A percentile compares a stretch with the other conserved stretches of the same genome.
Evolutionary conservation across 1,140 invertebrate species (phyloP).

Genomic region (Euglossa dilemma): DNA sequence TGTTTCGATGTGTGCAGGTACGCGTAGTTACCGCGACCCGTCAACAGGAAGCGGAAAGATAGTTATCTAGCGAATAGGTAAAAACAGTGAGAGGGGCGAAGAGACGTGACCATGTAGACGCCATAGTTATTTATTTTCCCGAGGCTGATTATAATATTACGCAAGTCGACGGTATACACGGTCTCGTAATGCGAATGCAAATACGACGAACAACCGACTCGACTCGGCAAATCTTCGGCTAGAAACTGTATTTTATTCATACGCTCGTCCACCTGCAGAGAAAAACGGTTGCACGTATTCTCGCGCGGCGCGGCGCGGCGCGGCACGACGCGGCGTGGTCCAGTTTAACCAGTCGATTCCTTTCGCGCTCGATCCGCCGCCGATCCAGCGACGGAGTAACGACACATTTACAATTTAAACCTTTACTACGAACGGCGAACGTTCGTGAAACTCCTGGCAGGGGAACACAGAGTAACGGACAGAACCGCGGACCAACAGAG

Average conservation of each 20-base stretch:
- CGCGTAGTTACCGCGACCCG: conserved; percentile 68
- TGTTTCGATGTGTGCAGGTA: neutral
- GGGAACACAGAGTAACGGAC: neutral
- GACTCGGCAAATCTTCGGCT: conserved; percentile 66
- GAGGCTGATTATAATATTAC: conserved; percentile 76
- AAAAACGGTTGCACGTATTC: neutral
- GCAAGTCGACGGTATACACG: conserved; percentile 63
- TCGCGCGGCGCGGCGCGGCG: neutral
- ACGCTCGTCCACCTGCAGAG: conserved; percentile 48
- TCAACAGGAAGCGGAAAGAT: conserved; percentile 77
- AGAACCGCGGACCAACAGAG: neutral
- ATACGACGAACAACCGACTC: conserved; percentile 65
- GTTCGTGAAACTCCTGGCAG: neutral
- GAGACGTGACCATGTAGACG: conserved; percentile 56
- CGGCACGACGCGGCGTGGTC: neutral
- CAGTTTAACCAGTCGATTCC: neutral
- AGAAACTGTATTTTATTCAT: conserved; percentile 74
- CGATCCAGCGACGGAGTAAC: conserved; percentile 32
- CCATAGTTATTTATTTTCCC: conserved; percentile 75
- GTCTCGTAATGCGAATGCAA: conserved; percentile 73
- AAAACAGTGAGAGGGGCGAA: conserved; percentile 40
- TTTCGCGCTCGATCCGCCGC: neutral
- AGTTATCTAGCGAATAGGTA: conserved; percentile 68
- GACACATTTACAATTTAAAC: conserved; percentile 54
- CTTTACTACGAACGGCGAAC: neutral